Evolutionary conservation across 53 echinoderm and acorn worm species (phyloP).

Genomic region (Arbacia lixula): DNA sequence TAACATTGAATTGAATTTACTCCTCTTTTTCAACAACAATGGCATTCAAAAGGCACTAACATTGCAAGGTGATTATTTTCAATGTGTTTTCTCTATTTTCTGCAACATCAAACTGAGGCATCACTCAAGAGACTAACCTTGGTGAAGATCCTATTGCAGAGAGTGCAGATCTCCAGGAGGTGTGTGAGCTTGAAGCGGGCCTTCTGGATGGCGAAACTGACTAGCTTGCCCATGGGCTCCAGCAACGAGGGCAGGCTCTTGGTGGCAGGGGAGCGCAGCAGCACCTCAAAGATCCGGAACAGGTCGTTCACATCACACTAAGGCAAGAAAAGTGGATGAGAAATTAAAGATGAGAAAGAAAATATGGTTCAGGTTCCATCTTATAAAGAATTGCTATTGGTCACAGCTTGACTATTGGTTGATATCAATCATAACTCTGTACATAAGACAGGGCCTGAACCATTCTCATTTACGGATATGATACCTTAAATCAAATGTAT

Average conservation of each 20-base stretch:
- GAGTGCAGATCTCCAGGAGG: conserved; percentile 87
- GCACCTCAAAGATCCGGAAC: conserved; percentile 89
- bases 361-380: too few relatives aligned
- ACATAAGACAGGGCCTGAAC: too few relatives aligned
- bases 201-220: conserved; percentile 87
- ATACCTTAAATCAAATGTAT: too few relatives aligned
- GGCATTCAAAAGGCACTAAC: too few relatives aligned
- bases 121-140: too few relatives aligned
- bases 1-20: conserved; percentile 79
- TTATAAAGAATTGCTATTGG: too few relatives aligned
- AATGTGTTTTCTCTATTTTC: too few relatives aligned
- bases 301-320: conserved; percentile 94
- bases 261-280: conserved; percentile 86
- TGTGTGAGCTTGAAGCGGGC: conserved; percentile 80
- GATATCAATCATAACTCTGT: background rate
- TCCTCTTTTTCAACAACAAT: too few relatives aligned
- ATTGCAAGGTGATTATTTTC: too few relatives aligned
- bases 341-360: too few relatives aligned
- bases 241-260: conserved; percentile 76
- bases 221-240: conserved; percentile 87
- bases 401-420: background rate
- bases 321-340: background rate
- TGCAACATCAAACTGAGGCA: too few relatives aligned
- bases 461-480: too few relatives aligned
- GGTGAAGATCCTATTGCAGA: conserved; percentile 87